Conservation (phyloP, 2,113 vertebrate genomes). For the Embiotoca jacksoni region DNA sequence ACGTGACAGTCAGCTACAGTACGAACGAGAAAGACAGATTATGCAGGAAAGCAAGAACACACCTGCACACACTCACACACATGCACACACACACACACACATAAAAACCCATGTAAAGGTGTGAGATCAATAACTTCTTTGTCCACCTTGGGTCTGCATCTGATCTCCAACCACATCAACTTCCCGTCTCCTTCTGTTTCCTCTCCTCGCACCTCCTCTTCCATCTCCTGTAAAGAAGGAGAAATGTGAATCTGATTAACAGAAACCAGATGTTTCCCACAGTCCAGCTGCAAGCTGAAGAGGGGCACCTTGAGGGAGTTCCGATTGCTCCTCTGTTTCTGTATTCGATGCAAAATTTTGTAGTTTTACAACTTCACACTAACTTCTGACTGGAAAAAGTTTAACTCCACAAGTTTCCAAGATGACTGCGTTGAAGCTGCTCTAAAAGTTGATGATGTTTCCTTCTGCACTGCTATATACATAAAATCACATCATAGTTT, state of each 20-base stretch:
- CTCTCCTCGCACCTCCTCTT: conserved; percentile 13
- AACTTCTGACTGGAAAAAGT: background rate
- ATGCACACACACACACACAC: conserved; percentile 6
- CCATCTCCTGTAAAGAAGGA: conserved; percentile 39
- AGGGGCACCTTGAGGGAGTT: background rate
- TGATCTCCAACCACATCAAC: conserved; percentile 18
- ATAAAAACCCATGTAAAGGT: background rate
- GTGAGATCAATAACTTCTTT: conserved; percentile 40
- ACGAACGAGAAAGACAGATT: background rate
- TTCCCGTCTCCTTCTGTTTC: background rate
- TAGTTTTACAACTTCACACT: background rate
- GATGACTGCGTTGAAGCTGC: background rate
- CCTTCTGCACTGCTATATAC: background rate
- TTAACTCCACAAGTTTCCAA: too few species aligned
- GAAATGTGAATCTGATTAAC: conserved; percentile 28
- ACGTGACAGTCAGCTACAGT: background rate
- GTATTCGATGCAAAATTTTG: background rate
- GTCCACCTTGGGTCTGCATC: conserved; percentile 43
- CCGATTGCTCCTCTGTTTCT: background rate
- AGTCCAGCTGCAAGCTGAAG: background rate
- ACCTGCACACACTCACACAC: conserved; percentile 13
- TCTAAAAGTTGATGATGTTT: conserved; percentile 9
- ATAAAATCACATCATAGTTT: background rate
- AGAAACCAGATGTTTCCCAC: conserved; percentile 22
- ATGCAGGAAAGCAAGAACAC: background rate